Percentiles rank a stretch among this genome's conserved stretches.
Conservation (phyloP, 2,113 vertebrate species). For the Poecile atricapillus region DNA sequence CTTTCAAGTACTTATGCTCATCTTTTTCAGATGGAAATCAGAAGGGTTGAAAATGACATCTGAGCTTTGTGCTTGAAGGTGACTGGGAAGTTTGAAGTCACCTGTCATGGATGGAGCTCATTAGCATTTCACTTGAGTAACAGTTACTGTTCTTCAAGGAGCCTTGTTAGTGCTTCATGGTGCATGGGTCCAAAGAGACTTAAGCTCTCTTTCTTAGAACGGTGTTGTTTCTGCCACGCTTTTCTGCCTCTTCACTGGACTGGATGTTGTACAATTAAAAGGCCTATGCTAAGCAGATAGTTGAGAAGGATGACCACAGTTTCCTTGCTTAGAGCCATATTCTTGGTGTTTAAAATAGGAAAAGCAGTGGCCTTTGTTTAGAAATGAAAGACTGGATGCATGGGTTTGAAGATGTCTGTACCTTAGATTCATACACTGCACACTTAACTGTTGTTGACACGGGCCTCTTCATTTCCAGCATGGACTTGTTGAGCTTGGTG, state of each 20-base stretch:
- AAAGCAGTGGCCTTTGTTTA: neutral
- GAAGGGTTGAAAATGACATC: neutral
- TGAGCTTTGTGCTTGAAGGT: neutral
- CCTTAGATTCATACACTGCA: neutral
- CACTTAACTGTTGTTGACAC: neutral
- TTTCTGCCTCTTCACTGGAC: neutral
- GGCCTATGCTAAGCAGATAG: accelerated
- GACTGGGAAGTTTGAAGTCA: neutral
- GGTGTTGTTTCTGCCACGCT: neutral
- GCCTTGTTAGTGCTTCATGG: neutral
- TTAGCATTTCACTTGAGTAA: neutral
- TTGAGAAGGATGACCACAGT: neutral
- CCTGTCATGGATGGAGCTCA: neutral
- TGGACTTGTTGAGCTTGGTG: neutral
- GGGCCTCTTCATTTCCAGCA: neutral
- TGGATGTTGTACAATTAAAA: neutral
- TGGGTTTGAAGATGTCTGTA: neutral
- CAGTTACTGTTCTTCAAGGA: neutral
- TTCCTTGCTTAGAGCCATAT: neutral
- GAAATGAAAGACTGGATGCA: neutral
- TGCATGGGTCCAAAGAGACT: neutral
- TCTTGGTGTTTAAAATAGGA: neutral
- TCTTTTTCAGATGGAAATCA: neutral
- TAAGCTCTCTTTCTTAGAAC: neutral
- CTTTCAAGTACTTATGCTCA: neutral